Conservation (phyloP, 2,888 invertebrate genomes). For the Papilio demoleus region DNA sequence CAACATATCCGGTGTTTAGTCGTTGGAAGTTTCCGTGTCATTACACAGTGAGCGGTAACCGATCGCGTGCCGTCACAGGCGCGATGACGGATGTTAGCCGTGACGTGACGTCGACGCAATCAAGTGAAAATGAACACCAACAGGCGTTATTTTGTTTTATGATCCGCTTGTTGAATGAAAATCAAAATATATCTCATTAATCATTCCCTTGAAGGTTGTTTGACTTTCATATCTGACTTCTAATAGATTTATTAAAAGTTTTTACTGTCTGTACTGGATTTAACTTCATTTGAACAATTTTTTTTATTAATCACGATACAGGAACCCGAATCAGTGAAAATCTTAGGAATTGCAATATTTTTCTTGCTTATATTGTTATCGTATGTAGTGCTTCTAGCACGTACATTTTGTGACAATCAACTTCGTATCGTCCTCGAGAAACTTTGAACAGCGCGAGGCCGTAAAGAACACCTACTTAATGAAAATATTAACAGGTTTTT, state of each 20-base stretch:
- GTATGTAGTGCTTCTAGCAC: too few species aligned
- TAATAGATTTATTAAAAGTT: neutral
- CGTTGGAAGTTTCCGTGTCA: constrained; percentile 47
- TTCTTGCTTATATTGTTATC: too few species aligned
- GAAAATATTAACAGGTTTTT: too few species aligned
- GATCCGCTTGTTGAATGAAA: constrained; percentile 12
- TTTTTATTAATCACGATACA: neutral
- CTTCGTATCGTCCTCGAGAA: too few species aligned
- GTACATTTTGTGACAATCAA: too few species aligned
- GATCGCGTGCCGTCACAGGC: constrained; percentile 42
- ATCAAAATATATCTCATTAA: constrained; percentile 17
- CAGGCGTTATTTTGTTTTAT: constrained; percentile 34
- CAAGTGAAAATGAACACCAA: constrained; percentile 37
- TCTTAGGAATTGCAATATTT: too few species aligned
- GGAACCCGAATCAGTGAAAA: too few species aligned
- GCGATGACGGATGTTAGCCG: constrained; percentile 44
- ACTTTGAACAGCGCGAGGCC: too few species aligned
- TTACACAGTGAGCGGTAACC: constrained; percentile 42
- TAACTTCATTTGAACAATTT: neutral
- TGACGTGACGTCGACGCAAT: constrained; percentile 41
- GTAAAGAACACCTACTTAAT: too few species aligned
- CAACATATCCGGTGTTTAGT: constrained; percentile 39
- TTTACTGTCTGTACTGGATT: neutral
- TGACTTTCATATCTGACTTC: constrained; percentile 14
- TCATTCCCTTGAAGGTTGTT: constrained; percentile 16